phyloP scores from a whole-genome alignment of 2,113 vertebrate species.

The Ammospiza nelsoni region DNA sequence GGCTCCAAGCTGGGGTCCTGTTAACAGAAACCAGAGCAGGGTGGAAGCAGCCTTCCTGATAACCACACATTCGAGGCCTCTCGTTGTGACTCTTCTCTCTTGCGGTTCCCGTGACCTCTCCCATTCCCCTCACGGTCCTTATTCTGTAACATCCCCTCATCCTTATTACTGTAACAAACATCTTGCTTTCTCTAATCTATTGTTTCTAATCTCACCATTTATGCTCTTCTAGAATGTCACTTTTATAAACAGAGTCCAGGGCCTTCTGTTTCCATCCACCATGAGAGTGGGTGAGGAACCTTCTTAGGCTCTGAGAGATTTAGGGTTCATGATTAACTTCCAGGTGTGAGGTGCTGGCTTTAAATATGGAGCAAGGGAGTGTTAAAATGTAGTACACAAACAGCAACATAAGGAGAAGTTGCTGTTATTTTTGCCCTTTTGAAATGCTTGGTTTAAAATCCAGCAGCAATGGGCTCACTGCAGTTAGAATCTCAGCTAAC shows the following conservation, averaged over 20 bases:
- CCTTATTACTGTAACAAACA: constrained; percentile 6
- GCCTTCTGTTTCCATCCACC: background rate
- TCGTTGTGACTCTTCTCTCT: background rate
- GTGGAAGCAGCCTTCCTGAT: constrained; percentile 31
- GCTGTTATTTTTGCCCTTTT: background rate
- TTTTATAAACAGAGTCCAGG: background rate
- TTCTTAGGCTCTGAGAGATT: background rate
- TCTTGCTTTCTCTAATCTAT: background rate
- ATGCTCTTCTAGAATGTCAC: background rate
- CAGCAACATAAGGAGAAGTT: background rate
- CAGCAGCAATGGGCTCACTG: background rate
- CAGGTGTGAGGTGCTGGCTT: background rate
- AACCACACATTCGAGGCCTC: background rate
- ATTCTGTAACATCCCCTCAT: background rate
- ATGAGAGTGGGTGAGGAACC: background rate
- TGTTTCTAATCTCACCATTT: constrained; percentile 25
- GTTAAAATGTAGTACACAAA: background rate
- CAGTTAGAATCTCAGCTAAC: background rate
- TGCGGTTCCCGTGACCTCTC: background rate
- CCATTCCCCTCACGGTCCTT: background rate
- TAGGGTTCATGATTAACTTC: background rate
- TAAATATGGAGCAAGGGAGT: background rate
- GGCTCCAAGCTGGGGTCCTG: constrained; percentile 3
- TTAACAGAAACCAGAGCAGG: constrained; percentile 58
- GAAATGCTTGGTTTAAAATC: background rate